Conservation (phyloP, 2,113 vertebrate species). For the Chaetops frenatus region DNA sequence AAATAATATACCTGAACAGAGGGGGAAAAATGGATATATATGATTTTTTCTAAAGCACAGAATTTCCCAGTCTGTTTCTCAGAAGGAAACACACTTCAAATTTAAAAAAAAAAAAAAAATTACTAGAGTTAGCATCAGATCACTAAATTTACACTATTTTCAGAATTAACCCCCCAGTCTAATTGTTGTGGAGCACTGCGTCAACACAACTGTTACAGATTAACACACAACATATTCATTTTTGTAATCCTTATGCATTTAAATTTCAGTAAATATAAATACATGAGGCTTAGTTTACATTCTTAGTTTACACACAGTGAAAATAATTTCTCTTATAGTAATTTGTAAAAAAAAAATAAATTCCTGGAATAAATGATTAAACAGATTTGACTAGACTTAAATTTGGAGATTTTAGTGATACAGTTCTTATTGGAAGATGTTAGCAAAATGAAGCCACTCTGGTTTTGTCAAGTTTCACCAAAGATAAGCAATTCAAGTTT, state of each 20-base stretch:
- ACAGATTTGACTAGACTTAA: background rate
- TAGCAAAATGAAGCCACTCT: background rate
- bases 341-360: background rate
- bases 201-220: too few species aligned
- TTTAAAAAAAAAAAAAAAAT: background rate
- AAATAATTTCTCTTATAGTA: background rate
- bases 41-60: background rate
- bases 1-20: background rate
- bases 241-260: background rate
- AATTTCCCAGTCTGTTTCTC: background rate
- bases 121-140: background rate
- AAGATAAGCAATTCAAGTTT: background rate
- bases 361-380: background rate
- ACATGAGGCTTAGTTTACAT: background rate
- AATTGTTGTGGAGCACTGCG: background rate
- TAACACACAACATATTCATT: background rate
- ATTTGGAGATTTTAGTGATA: background rate
- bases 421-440: background rate
- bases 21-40: rapidly evolving
- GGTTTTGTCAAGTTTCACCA: background rate
- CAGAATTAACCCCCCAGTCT: background rate
- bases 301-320: background rate
- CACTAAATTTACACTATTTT: background rate
- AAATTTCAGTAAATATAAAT: background rate
- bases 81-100: background rate